A percentile compares a stretch with the other conserved stretches of the same genome.
These are phyloP conservation scores for Lutjanus campechanus DNA, from an alignment of 2,797 vertebrate genomes.

Conservation along the genomic window DNA sequence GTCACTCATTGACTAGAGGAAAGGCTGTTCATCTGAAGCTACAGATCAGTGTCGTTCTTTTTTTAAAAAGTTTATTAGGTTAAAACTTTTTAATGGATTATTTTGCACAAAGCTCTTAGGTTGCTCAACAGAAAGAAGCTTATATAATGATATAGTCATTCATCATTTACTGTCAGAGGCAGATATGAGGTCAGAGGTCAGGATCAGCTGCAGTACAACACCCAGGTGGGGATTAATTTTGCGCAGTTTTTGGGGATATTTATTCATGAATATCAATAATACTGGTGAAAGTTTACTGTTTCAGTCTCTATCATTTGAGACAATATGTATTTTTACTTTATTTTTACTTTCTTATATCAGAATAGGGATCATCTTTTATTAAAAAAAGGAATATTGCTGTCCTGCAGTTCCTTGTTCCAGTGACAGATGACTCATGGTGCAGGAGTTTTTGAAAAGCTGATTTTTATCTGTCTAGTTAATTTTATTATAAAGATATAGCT, in stretches of 20 bases:
- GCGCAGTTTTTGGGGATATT: neutral
- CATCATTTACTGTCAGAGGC: neutral
- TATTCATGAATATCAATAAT: no score
- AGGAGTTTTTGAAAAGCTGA: neutral
- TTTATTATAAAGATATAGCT: slow-evolving; percentile 1
- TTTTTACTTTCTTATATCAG: neutral
- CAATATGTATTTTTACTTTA: no score
- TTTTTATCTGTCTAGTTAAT: neutral
- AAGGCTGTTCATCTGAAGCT: neutral
- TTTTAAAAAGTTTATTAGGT: neutral
- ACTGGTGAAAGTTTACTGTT: no score
- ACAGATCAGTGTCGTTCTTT: neutral
- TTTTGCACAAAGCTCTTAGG: neutral
- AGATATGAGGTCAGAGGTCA: slow-evolving; percentile 19
- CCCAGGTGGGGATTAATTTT: neutral
- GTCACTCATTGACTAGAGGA: neutral
- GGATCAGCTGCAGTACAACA: neutral
- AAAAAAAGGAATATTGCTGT: neutral
- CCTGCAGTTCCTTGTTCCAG: neutral
- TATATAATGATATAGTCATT: neutral
- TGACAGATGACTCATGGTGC: neutral
- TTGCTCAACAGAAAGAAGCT: neutral
- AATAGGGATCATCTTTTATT: slow-evolving; percentile 2
- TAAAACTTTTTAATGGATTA: neutral
- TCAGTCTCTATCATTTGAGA: no score